phyloP scores from a whole-genome alignment of 2,797 vertebrate species.

The Cyclura pinguis region DNA sequence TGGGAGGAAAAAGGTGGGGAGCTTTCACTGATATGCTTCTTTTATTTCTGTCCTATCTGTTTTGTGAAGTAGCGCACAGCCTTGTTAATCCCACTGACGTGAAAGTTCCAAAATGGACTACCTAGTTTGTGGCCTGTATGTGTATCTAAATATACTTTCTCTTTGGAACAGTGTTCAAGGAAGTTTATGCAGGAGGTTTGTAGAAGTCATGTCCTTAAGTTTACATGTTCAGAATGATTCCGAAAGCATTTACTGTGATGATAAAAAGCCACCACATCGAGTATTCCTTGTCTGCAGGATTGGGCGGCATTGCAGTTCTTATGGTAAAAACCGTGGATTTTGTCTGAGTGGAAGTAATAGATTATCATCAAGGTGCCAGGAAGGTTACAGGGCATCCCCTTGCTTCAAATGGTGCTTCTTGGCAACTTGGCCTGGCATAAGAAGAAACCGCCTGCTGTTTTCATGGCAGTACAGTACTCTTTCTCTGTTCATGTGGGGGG shows the following conservation, averaged over 20 bases:
- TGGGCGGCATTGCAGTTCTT: neutral
- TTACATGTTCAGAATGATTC: constrained; percentile 4
- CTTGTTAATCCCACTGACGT: constrained; percentile 23
- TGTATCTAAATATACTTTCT: constrained; percentile 62
- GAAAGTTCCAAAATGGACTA: constrained; percentile 32
- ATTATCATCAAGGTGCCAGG: neutral
- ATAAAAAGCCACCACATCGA: neutral
- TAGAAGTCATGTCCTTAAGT: constrained; percentile 8
- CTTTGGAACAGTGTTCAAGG: constrained; percentile 49
- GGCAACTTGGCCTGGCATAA: neutral
- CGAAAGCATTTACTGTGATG: neutral
- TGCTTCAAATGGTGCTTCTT: neutral
- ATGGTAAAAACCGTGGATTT: neutral
- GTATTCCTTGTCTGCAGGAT: neutral
- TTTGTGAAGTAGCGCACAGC: neutral
- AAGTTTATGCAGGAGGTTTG: constrained; percentile 40
- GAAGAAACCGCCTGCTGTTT: neutral
- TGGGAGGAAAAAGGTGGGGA: constrained; percentile 38
- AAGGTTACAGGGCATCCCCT: neutral
- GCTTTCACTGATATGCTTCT: neutral
- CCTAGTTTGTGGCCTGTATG: neutral
- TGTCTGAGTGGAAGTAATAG: neutral
- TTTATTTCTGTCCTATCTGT: constrained; percentile 17
- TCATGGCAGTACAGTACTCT: constrained; percentile 15
- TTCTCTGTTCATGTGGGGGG: neutral